Evolutionary conservation across 2,113 vertebrate genomes (phyloP), one percentile per base, ranked within the genome.

Genomic region (Hydrochoerus hydrochaeris): DNA sequence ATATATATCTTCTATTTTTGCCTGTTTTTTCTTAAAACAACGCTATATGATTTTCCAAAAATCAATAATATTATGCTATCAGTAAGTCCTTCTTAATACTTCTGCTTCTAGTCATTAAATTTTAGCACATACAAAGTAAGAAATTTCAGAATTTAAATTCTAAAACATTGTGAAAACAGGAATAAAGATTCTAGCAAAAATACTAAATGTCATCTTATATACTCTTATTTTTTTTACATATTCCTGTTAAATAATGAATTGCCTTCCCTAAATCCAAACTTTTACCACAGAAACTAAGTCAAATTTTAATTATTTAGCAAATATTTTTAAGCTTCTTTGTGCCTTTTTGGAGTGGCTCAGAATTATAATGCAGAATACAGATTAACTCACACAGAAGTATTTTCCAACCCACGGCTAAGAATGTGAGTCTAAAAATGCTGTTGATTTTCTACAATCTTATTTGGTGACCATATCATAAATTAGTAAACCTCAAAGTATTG

Each of bases 131-230:
- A 12, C 6, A 69, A 46, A 73, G 35, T 22, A 81, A 86, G 19
- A 97, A 7, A 44, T 24, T 67, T 93, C n/a, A 77, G 19, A 82
- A 11, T 38, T 78, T 71, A 54, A 90, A 77, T 7, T 77, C 8
- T 90, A 90, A 96, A 91, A 67, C 83, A 11, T n/a, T 90, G 22
- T 80, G 19, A 95, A 91, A 83, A 95, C 32, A 75, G 7, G 20
- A 67, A 69, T 20, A 52, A 32, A 35, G 5, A 86, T 12, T 46
- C 58, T 65, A 26, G 20, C 14, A 9, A 73, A 88, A 88, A 91
- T 84, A 52, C 26, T 78, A 4, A 69, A 46, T 52, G 67, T 58
- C 19, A 16, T 85, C 87, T 94, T 63, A 60, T 22, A 5, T 17
- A 62, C 8, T 60, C 52, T 35, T 85, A 67, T 90, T 11, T 62